Evolutionary conservation across 2,888 invertebrate species (phyloP).

Genomic region (Dryadula phaetusa): DNA sequence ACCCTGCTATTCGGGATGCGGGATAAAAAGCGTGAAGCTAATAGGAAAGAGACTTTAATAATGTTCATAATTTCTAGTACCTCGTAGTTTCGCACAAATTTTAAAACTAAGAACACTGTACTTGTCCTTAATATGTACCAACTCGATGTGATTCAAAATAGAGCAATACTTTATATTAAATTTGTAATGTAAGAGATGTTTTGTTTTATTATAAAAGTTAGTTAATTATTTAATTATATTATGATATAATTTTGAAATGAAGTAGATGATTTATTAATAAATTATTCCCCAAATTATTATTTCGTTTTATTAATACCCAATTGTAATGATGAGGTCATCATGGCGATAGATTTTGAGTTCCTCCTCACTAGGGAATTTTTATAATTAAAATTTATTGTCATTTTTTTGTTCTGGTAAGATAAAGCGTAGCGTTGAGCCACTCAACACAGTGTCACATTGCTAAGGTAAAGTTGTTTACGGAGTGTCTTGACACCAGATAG

Average conservation of each 20-base stretch:
- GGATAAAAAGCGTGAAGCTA: too few relatives aligned
- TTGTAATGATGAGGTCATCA: too few relatives aligned
- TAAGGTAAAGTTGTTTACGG: too few relatives aligned
- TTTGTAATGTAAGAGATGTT: conserved; percentile 3
- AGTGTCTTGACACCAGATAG: too few relatives aligned
- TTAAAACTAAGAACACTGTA: conserved; percentile 9
- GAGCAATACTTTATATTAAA: conserved; percentile 58
- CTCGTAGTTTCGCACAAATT: conserved; percentile 13
- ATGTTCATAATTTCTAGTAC: neutral
- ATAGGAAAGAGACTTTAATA: too few relatives aligned
- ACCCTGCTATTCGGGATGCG: too few relatives aligned
- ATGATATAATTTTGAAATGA: neutral
- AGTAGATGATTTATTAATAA: conserved; percentile 21
- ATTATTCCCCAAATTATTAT: neutral
- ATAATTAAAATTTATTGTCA: too few relatives aligned
- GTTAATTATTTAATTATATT: neutral
- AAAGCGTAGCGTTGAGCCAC: too few relatives aligned
- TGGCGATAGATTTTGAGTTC: too few relatives aligned
- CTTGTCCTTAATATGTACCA: conserved; percentile 13
- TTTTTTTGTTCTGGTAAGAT: too few relatives aligned
- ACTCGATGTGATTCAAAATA: conserved; percentile 66
- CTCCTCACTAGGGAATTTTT: too few relatives aligned
- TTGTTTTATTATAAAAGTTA: conserved; percentile 13
- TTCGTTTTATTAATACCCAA: conserved; percentile 2
- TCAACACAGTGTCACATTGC: too few relatives aligned